Conservation (phyloP, 1,140 invertebrate genomes). For the Brachionus angularis region DNA sequence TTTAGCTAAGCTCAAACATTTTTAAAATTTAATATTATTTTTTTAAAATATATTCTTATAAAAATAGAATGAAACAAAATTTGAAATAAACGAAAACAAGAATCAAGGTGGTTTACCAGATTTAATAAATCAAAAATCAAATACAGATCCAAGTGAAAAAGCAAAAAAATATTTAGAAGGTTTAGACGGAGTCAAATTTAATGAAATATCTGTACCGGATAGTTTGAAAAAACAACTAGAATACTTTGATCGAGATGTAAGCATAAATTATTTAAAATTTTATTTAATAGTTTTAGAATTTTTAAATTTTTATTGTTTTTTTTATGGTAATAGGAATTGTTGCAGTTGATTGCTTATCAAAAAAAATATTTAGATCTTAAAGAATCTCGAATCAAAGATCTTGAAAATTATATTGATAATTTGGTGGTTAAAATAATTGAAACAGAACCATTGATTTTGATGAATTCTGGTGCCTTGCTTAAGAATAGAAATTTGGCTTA, state of each 20-base stretch:
- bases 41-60: not conserved
- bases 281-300: not conserved
- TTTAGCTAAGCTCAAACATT: too few species aligned
- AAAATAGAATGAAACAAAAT: conserved; percentile 20
- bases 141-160: conserved; percentile 30
- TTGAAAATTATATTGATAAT: conserved; percentile 44
- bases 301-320: too few species aligned
- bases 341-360: conserved; percentile 42
- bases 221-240: conserved; percentile 36
- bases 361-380: conserved; percentile 14
- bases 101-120: conserved; percentile 16
- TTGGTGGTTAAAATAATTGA: conserved; percentile 43
- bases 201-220: conserved; percentile 33
- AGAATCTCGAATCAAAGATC: conserved; percentile 44
- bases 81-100: conserved; percentile 1
- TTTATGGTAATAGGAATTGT: conserved; percentile 15
- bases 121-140: conserved; percentile 31
- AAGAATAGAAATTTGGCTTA: conserved; percentile 4
- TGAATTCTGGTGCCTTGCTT: not conserved
- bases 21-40: not conserved
- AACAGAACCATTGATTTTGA: conserved; percentile 33
- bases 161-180: conserved; percentile 38
- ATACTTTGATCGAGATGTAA: conserved; percentile 43
- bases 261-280: not conserved
- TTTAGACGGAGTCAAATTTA: conserved; percentile 19